Evolutionary conservation across 2,797 vertebrate species (phyloP), one percentile per base, ranked within the genome.

Genomic region (Furcifer pardalis): DNA sequence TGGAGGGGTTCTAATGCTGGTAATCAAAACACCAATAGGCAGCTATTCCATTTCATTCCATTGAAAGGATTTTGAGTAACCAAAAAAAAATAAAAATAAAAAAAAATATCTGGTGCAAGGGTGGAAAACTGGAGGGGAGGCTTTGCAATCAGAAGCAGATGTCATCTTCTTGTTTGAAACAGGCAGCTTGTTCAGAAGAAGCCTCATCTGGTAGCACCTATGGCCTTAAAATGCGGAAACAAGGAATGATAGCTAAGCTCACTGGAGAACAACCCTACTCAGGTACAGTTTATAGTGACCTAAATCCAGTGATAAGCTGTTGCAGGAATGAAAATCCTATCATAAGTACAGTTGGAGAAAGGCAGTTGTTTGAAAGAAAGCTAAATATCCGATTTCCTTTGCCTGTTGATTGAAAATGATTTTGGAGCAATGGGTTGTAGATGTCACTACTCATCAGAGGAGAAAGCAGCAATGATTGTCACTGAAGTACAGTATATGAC

Each of bases 371-470:
- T 37, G 27, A 72, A 84, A 73, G 46, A 49, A 21, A 37, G 25
- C 37, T 49, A 46, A 37, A 52, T 27, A n/a, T 59, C 4, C 23
- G 5, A 68, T 71, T 37, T 65, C 56, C 52, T 37, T 35, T 80
- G 42, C 9, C 46, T n/a, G n/a, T 46, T n/a, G 56, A 17, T 77
- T 42, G 77, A 77, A 59, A 13, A 52, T 19, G 23, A 49, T 77
- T 82, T 77, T 86, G 40, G 69, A 86, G 30, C 66, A 59, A 42
- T 71, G 56, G n/a, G 27, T 40, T 86, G 42, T 42, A 59, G 84
- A 63, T 77, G 77, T 82, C 19, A 15, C 63, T 62, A 37, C 27
- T 9, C 77, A 74, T 46, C 65, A 32, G 40, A 30, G 40, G 3
- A 49, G 9, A 62, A 81, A 85, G 35, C 40, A 17, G 63, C 62